A percentile compares a stretch with the other conserved stretches of the same genome.
phyloP scores from a whole-genome alignment of 2,113 vertebrate species.

The Phoenicopterus ruber region DNA sequence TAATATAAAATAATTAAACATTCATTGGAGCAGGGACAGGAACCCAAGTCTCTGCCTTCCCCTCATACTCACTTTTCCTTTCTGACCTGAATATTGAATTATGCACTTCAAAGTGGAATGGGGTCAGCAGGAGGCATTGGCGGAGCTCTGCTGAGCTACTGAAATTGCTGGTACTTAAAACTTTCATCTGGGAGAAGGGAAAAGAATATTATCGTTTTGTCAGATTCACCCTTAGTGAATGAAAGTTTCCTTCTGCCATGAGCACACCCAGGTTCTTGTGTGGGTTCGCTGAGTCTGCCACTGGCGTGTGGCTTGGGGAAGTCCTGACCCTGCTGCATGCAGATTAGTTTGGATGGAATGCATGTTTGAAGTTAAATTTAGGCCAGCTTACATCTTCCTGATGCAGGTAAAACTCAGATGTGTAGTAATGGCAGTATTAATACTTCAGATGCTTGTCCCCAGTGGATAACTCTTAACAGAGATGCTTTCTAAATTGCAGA shows the following conservation, averaged over 20 bases:
- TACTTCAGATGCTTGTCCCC: background rate
- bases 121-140: background rate
- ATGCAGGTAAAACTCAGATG: background rate
- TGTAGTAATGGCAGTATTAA: background rate
- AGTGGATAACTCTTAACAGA: background rate
- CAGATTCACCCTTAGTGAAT: background rate
- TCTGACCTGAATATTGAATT: constrained; percentile 40
- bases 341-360: background rate
- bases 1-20: constrained; percentile 34
- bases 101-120: background rate
- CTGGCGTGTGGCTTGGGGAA: background rate
- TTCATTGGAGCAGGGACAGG: background rate
- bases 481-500: background rate
- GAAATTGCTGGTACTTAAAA: background rate
- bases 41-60: background rate
- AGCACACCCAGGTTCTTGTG: background rate
- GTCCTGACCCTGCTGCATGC: background rate
- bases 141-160: background rate
- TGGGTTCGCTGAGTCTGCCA: background rate
- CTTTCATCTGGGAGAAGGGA: background rate
- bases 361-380: background rate
- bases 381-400: background rate
- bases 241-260: background rate
- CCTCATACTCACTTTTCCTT: background rate
- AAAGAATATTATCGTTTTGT: background rate